Evolutionary conservation across 2,113 vertebrate species (phyloP), one percentile per base, ranked within the genome.

Genomic region (Oreochromis tanganicae): DNA sequence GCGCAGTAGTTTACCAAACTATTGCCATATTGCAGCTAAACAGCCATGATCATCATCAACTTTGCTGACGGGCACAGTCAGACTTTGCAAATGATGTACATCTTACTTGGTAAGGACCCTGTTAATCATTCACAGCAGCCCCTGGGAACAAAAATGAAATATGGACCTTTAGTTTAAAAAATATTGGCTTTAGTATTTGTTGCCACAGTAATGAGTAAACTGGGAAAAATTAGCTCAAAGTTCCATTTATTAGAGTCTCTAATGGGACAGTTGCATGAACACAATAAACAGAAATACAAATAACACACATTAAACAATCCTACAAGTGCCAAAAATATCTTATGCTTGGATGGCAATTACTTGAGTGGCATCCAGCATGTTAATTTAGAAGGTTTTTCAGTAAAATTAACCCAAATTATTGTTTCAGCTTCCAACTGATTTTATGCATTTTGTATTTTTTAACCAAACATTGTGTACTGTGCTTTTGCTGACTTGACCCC

Each of bases 381-480:
- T 91, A 90, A 93, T 90, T 87, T 89, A 88, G 36, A 66, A 54
- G 32, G 17, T 61, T 85, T 82, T 84, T 85, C 82, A 75, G 87
- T 19, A 7, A 88, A 93, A 95, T 93, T 89, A 87, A 85, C 81
- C 82, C 84, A 90, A 93, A 92, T 92, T 81, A 85, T 89, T 90
- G 88, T 89, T 94, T 92, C 92, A 82, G 89, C 81, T 81, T 91
- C 88, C 91, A 93, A 59, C 80, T 52, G 83, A 83, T 93, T 95
- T 95, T 93, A 95, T 93, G 83, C 66, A 80, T 91, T 93, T 89
- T 84, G 68, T 94, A 88, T 94, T 94, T 93, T 94, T 82, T 91
- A 81, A 92, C 86, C 89, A 94, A 93, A 95, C 88, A 93, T 27
- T 16, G 32, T 50, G 54, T 90, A 80, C 89, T 81, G 36, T 46